Conservation (phyloP, 1,140 invertebrate genomes). For the Dreissena polymorpha region DNA sequence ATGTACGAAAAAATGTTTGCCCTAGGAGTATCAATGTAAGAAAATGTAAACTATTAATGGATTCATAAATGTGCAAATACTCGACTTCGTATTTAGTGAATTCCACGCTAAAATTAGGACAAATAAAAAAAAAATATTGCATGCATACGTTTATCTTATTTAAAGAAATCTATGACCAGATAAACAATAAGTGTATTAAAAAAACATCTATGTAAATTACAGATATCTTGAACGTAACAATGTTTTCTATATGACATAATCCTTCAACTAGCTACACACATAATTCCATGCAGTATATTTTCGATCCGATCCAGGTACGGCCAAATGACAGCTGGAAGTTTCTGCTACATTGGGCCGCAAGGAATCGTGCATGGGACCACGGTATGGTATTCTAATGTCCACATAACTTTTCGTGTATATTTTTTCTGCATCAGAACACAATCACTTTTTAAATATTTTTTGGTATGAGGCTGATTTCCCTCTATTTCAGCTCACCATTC, state of each 20-base stretch:
- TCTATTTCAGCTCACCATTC: slow-evolving; percentile 83
- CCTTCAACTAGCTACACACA: too few relatives aligned
- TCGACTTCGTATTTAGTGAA: too few relatives aligned
- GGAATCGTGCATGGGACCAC: slow-evolving; percentile 88
- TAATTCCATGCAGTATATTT: too few relatives aligned
- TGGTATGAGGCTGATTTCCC: too few relatives aligned
- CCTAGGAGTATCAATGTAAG: slow-evolving; percentile 84
- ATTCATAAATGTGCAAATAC: too few relatives aligned
- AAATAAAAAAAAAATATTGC: neutral
- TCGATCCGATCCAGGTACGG: slow-evolving; percentile 78
- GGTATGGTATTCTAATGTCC: slow-evolving; percentile 76
- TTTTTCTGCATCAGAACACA: too few relatives aligned
- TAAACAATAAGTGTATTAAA: too few relatives aligned
- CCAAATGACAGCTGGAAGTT: slow-evolving; percentile 85
- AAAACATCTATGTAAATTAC: too few relatives aligned
- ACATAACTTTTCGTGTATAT: neutral
- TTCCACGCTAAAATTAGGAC: too few relatives aligned
- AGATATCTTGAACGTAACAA: too few relatives aligned
- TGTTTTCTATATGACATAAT: too few relatives aligned
- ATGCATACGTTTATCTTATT: neutral
- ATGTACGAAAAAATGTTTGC: slow-evolving; percentile 84
- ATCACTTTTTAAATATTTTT: too few relatives aligned
- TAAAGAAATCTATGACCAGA: neutral
- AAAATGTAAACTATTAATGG: neutral
- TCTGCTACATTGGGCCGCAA: slow-evolving; percentile 87